These are phyloP conservation scores for Selene dorsalis DNA, from an alignment of 2,797 vertebrate genomes.

Conservation along the genomic window DNA sequence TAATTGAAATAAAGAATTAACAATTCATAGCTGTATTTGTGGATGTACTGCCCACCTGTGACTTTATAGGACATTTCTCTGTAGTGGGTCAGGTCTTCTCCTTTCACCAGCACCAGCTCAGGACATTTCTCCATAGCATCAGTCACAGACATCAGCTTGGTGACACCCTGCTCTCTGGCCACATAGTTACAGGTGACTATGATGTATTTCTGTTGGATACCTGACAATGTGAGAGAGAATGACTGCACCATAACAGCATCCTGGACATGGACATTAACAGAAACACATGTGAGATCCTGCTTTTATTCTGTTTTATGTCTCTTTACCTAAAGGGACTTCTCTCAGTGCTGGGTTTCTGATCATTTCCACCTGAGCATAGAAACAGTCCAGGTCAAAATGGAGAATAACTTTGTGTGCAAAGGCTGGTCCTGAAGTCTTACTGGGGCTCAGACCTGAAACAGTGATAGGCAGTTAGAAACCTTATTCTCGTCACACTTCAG, in stretches of 20 bases:
- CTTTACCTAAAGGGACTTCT: conserved; percentile 88
- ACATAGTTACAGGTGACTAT: conserved; percentile 94
- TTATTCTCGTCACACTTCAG: neutral
- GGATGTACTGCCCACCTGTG: conserved; percentile 84
- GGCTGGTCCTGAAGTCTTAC: conserved; percentile 4
- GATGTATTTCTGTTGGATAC: conserved; percentile 90
- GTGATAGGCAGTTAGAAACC: neutral
- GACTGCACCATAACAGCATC: neutral
- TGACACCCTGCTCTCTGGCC: conserved; percentile 88
- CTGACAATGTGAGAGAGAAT: conserved; percentile 67
- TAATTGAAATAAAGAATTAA: neutral
- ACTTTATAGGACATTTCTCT: conserved; percentile 92
- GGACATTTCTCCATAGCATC: conserved; percentile 90
- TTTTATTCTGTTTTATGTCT: accelerated
- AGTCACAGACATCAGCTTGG: conserved; percentile 88
- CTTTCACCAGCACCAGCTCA: conserved; percentile 90
- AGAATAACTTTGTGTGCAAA: conserved; percentile 81
- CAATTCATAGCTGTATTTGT: neutral
- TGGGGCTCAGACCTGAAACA: conserved; percentile 46
- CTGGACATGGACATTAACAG: neutral
- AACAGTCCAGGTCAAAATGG: conserved; percentile 94
- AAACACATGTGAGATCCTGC: neutral
- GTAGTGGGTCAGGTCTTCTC: conserved; percentile 93
- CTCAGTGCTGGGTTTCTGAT: conserved; percentile 88
- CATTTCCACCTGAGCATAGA: conserved; percentile 96